A percentile compares a stretch with the other conserved stretches of the same genome.
These are phyloP conservation scores for Serinus canaria DNA, from an alignment of 2,113 vertebrate genomes.

Conservation along the genomic window DNA sequence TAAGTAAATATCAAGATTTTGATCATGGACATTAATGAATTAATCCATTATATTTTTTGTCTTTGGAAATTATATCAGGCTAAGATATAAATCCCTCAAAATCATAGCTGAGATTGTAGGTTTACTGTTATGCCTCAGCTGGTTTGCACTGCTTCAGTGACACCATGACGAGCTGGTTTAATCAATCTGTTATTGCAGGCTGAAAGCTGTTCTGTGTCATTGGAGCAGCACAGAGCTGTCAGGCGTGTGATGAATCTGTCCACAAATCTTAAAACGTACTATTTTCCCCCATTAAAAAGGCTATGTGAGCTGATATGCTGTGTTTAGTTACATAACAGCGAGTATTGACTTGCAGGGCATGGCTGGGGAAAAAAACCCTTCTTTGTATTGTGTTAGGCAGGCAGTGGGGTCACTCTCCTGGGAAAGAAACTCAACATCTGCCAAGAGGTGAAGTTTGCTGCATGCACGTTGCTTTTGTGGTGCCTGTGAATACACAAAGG, in stretches of 20 bases:
- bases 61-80: not conserved
- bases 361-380: not conserved
- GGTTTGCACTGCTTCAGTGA: not conserved
- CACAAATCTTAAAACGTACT: slow-evolving; percentile 16
- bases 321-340: slow-evolving; percentile 34
- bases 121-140: not conserved
- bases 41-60: not conserved
- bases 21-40: not conserved
- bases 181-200: slow-evolving; percentile 5
- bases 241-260: not conserved
- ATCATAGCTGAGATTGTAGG: not conserved
- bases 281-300: not conserved
- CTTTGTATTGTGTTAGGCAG: slow-evolving; percentile 29
- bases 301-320: not conserved
- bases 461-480: not conserved
- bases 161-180: not conserved
- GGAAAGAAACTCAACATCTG: not conserved
- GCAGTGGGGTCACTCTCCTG: not conserved
- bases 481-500: not conserved
- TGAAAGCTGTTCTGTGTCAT: slow-evolving; percentile 32
- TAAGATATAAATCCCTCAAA: not conserved
- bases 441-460: not conserved
- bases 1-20: not conserved
- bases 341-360: slow-evolving; percentile 26
- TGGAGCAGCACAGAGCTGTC: slow-evolving; percentile 28